Evolutionary conservation across 2,113 vertebrate genomes (phyloP), one percentile per base, ranked within the genome.

Genomic region (Pangasianodon gigas): DNA sequence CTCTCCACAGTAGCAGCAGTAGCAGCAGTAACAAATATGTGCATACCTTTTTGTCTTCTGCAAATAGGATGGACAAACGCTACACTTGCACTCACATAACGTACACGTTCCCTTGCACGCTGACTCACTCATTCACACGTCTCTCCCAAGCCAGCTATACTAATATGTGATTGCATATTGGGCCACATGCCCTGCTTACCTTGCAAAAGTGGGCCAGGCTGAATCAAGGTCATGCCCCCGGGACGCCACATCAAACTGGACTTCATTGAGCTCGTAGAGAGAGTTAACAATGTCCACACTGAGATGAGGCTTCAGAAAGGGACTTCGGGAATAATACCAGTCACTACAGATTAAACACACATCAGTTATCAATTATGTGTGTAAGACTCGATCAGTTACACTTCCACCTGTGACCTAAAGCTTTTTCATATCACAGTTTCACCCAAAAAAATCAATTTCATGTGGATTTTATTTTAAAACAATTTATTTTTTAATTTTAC

Each of bases 251-350:
- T 96, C 96, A 90, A 99, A 99, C 90, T 98, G 97, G 67, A 99
- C 95, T 0, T 99, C 98, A 6, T 97, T 99, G 90, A 99, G 97
- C 93, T 99, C 98, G 14, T 99, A 99, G 41, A 99, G 96, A 8
- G 97, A 97, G 91, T 93, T 97, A 90, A 98, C 96, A 80, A 99
- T 98, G 92, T 98, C 97, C 71, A 95, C 97, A 90, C 96, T 97
- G 84, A 97, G 95, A 92, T 97, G 96, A 13, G 97, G 93, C 93
- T 98, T 98, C 94, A 99, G 94, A 90, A 99, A 97, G 41, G 98
- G 98, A 93, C 98, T 99, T 93, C 98, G 96, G 88, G 96, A 96
- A 88, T 97, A 98, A 94, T 98, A 99, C 98, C 98, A 99, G 93
- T 99, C 98, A 92, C 98, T 99, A 92, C 46, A 91, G 84, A 74